A percentile compares a stretch with the other conserved stretches of the same genome.
phyloP scores from a whole-genome alignment of 2,888 invertebrate species.

The Nysson spinosus region DNA sequence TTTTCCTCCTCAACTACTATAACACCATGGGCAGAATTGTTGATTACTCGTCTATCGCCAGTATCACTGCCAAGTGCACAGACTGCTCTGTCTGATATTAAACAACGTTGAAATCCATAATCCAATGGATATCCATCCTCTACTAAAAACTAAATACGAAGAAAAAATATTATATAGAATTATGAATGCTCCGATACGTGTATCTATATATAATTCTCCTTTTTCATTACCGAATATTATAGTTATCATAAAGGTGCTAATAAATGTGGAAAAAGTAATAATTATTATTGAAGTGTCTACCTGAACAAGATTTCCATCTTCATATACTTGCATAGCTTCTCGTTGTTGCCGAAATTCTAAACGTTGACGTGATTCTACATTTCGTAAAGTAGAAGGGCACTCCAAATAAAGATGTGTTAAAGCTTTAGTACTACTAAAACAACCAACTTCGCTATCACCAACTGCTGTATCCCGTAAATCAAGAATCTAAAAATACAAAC shows the following conservation, averaged over 20 bases:
- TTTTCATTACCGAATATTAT: too few relatives aligned
- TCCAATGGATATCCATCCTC: slow-evolving; percentile 46
- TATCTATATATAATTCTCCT: not conserved
- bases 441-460: slow-evolving; percentile 81
- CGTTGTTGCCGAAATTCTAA: slow-evolving; percentile 51
- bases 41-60: slow-evolving; percentile 64
- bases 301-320: slow-evolving; percentile 63
- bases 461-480: slow-evolving; percentile 80
- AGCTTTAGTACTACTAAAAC: slow-evolving; percentile 79
- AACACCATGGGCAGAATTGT: slow-evolving; percentile 60
- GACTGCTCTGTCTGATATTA: slow-evolving; percentile 70
- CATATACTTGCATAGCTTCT: slow-evolving; percentile 58
- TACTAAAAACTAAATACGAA: slow-evolving; percentile 39
- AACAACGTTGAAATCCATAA: slow-evolving; percentile 32
- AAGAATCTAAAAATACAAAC: slow-evolving; percentile 73
- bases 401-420: slow-evolving; percentile 79
- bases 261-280: too few relatives aligned
- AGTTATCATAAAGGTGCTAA: too few relatives aligned
- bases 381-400: slow-evolving; percentile 70
- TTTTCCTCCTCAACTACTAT: slow-evolving; percentile 64
- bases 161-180: not conserved
- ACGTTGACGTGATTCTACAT: slow-evolving; percentile 36
- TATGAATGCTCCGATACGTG: not conserved
- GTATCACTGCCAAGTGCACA: slow-evolving; percentile 68
- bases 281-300: slow-evolving; percentile 27